Conservation (phyloP, 2,888 invertebrate species). For the Halocaridina rubra region DNA sequence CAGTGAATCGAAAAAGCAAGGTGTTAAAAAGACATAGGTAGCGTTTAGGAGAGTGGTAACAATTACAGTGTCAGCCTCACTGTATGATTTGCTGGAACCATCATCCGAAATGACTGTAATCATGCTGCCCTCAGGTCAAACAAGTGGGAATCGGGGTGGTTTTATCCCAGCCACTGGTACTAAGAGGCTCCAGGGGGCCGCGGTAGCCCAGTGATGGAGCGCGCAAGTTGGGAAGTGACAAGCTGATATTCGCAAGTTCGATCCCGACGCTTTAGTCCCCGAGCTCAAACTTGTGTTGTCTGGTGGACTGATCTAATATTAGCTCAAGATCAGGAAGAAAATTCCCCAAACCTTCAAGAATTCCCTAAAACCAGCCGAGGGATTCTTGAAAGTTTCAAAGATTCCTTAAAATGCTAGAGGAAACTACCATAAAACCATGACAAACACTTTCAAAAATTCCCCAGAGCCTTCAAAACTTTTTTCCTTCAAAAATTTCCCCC, state of each 20-base stretch:
- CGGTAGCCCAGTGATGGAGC: neutral
- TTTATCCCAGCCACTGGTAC: neutral
- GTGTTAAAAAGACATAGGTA: too few species aligned
- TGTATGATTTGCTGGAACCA: slow-evolving; percentile 21
- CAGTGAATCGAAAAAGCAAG: neutral
- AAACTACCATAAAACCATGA: too few species aligned
- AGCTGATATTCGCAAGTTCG: too few species aligned
- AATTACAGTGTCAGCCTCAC: slow-evolving; percentile 22
- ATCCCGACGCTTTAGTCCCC: neutral
- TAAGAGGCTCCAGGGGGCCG: neutral
- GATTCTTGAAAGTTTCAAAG: too few species aligned
- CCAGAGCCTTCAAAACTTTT: too few species aligned
- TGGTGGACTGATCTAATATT: neutral
- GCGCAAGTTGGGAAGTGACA: too few species aligned
- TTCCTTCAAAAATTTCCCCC: neutral
- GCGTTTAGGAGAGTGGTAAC: too few species aligned
- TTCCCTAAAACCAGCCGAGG: too few species aligned
- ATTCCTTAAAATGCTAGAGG: too few species aligned
- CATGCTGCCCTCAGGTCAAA: neutral
- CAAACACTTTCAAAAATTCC: too few species aligned
- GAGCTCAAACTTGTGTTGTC: too few species aligned
- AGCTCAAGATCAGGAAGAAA: neutral
- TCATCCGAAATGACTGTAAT: slow-evolving; percentile 25
- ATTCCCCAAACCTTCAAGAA: too few species aligned
- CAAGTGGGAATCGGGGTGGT: neutral